Conservation (phyloP, 2,797 vertebrate species). For the Tauraco hartlaubi region DNA sequence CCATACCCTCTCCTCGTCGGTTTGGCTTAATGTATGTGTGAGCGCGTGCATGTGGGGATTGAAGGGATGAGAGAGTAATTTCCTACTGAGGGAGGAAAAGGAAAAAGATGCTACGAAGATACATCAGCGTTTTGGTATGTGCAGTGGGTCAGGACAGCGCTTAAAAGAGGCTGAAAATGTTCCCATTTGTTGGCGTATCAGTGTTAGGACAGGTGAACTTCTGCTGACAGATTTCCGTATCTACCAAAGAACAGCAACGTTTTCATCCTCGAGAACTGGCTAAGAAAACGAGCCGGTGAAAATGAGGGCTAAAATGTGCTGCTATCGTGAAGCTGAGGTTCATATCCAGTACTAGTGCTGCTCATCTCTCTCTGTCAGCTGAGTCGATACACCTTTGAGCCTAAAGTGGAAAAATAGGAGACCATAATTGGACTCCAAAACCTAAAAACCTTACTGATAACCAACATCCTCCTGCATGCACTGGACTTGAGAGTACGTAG, state of each 20-base stretch:
- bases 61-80: neutral
- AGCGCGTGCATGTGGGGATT: rapidly evolving
- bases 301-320: constrained; percentile 42
- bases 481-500: neutral
- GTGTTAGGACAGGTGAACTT: constrained; percentile 47
- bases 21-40: neutral
- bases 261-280: constrained; percentile 56
- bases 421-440: neutral
- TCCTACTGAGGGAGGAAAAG: neutral
- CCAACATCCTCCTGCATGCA: neutral
- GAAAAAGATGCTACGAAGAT: neutral
- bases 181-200: neutral
- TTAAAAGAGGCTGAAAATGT: neutral
- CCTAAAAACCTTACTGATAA: neutral
- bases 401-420: neutral
- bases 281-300: neutral
- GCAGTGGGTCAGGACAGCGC: neutral
- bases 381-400: neutral
- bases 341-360: constrained; percentile 28
- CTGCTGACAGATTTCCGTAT: neutral
- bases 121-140: neutral
- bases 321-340: constrained; percentile 29
- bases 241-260: constrained; percentile 73
- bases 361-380: neutral
- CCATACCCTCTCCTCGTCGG: neutral